Evolutionary conservation across 2,797 vertebrate species (phyloP).

Genomic region (Cheirogaleus major): DNA sequence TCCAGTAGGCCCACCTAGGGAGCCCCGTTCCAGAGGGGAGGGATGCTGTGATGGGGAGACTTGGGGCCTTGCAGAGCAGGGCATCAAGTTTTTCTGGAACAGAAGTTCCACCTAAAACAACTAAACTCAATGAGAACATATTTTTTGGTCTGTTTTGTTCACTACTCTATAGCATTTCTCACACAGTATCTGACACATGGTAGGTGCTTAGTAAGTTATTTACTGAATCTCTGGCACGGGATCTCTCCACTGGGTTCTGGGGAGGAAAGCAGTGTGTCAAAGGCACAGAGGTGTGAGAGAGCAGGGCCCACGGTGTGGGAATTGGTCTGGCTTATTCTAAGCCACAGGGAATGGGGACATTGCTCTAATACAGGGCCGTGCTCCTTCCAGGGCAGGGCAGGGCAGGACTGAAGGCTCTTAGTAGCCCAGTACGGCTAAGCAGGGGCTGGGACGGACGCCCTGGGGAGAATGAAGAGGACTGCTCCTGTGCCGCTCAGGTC

Average conservation of each 20-base stretch:
- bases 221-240: not conserved
- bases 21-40: not conserved
- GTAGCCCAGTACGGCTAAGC: not conserved
- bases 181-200: not conserved
- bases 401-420: not conserved
- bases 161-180: not conserved
- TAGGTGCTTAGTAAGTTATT: not conserved
- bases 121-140: not conserved
- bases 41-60: not conserved
- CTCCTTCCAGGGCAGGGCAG: not conserved
- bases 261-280: not conserved
- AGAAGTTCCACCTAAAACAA: not conserved
- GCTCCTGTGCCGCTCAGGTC: not conserved
- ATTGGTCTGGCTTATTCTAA: not conserved
- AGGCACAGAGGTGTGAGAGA: not conserved
- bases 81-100: not conserved
- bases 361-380: not conserved
- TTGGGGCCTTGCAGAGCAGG: no score
- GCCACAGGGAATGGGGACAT: not conserved
- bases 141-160: not conserved
- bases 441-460: not conserved
- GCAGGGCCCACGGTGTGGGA: not conserved
- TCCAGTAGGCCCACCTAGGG: not conserved
- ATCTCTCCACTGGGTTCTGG: not conserved
- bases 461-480: not conserved